These are phyloP conservation scores for Syritta pipiens DNA, from an alignment of 2,888 invertebrate genomes.

Conservation along the genomic window DNA sequence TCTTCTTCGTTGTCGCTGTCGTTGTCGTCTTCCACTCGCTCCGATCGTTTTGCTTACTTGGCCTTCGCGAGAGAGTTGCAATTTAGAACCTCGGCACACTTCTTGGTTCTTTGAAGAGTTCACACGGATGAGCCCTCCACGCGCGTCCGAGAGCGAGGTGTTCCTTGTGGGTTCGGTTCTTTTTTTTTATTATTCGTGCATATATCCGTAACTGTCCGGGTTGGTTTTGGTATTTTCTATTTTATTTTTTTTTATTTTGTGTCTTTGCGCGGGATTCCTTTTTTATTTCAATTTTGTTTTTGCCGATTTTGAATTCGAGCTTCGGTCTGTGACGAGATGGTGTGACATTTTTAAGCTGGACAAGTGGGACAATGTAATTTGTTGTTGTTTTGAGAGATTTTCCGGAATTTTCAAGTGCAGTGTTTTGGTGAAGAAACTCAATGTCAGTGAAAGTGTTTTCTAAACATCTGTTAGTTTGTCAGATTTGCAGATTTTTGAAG, in stretches of 20 bases:
- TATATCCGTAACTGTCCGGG: constrained; percentile 18
- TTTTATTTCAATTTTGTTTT: no score
- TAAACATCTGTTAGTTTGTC: no score
- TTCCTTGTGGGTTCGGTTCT: constrained; percentile 59
- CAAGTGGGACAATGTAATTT: no score
- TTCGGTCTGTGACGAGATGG: no score
- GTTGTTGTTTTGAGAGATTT: no score
- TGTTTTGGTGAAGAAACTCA: no score
- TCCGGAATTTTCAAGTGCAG: no score
- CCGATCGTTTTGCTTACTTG: constrained; percentile 62
- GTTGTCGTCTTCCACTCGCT: constrained; percentile 47
- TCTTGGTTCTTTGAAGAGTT: constrained; percentile 69
- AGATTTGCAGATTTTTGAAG: no score
- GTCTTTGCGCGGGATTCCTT: constrained; percentile 4
- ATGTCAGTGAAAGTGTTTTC: no score
- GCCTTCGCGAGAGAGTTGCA: constrained; percentile 68
- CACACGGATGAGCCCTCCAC: constrained; percentile 70
- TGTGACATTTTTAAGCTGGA: no score
- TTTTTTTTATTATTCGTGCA: no score
- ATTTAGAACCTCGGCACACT: constrained; percentile 69
- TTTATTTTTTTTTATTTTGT: background rate
- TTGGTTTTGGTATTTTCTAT: constrained; percentile 59
- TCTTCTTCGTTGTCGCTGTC: constrained; percentile 31
- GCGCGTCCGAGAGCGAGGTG: constrained; percentile 64
- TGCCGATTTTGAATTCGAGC: no score